phyloP scores from a whole-genome alignment of 2,888 invertebrate species.

The Chydorus sphaericus region DNA sequence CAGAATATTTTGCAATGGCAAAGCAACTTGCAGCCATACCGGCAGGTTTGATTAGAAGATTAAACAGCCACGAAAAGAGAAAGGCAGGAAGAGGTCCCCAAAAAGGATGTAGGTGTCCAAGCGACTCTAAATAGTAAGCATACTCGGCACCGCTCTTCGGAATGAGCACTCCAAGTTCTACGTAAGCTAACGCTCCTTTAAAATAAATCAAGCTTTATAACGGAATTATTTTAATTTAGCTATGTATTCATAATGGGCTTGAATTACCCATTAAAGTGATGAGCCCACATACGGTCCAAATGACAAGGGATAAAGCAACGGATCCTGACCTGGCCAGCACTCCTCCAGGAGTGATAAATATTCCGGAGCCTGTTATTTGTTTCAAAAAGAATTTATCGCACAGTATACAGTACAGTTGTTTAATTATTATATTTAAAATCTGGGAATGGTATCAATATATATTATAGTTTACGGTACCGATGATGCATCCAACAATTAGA shows the following conservation, averaged over 20 bases:
- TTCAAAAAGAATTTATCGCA: no score
- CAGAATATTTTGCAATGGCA: slow-evolving; percentile 84
- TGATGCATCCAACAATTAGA: no score
- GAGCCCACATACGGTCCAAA: slow-evolving; percentile 64
- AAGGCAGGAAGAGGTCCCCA: slow-evolving; percentile 73
- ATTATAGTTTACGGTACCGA: no score
- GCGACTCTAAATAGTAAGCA: slow-evolving; percentile 90
- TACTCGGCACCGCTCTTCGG: slow-evolving; percentile 90
- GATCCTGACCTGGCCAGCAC: slow-evolving; percentile 9
- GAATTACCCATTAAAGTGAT: slow-evolving; percentile 59
- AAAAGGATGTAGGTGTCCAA: slow-evolving; percentile 28
- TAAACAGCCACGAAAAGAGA: slow-evolving; percentile 85
- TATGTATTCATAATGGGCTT: no score
- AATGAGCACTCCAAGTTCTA: slow-evolving; percentile 88
- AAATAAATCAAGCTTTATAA: no score
- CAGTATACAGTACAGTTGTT: no score
- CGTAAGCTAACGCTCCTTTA: slow-evolving; percentile 77
- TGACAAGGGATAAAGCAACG: slow-evolving; percentile 50
- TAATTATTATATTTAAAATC: no score
- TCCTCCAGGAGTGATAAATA: slow-evolving; percentile 13
- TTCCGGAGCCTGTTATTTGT: slow-evolving; percentile 14
- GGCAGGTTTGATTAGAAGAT: slow-evolving; percentile 78
- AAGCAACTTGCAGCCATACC: slow-evolving; percentile 71
- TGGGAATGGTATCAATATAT: no score
- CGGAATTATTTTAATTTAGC: no score